Base-by-base conservation (phyloP, 2,113 vertebrate species). In the Motacilla tschutschensis region DNA sequence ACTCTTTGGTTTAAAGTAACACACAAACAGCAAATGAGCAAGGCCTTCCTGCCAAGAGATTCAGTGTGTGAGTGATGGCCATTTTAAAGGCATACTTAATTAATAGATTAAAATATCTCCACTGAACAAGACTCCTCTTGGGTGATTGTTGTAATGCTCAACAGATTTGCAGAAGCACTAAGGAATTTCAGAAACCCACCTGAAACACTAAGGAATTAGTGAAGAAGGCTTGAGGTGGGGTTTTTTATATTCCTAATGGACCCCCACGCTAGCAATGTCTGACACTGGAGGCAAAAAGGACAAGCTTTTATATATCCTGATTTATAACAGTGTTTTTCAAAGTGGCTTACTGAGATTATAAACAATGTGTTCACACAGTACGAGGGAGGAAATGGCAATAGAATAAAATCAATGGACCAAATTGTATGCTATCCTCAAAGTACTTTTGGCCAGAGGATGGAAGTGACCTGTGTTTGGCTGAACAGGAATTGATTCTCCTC, bases 361-460 rank as follows among this genome's bases (percentile, higher is more conserved):
- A 92, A 77, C 79, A 84, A 51, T 84, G 64, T 67, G 67, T 73
- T 88, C 74, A 33, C 41, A 43, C 46, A 77, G 80, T 48, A 80
- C 85, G 48, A 83, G 74, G 36, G 64, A 86, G 59, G 44, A 73
- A 84, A 92, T 83, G 85, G 83, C 93, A 89, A 92, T 95, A 91
- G 78, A 75, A 85, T 91, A 80, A 88, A 94, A 78, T 88, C 88
- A 82, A 66, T 90, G 51, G 53, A 73, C 71, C 60, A 82, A 90
- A 93, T 19, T 74, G 72, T 87, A 33, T 1, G 3, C 57, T 88
- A 29, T 63, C 46, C 60, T 50, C 57, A 78, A 83, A 88, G 69
- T 79, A 66, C 53, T 90, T 94, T 84, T 90, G 86, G 87, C 87
- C 84, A 92, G 64, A 74, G 88, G 86, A 79, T 91, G 84, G 86